These are phyloP conservation scores for Heteromurus nitidus DNA, from an alignment of 2,888 invertebrate genomes.

Conservation along the genomic window DNA sequence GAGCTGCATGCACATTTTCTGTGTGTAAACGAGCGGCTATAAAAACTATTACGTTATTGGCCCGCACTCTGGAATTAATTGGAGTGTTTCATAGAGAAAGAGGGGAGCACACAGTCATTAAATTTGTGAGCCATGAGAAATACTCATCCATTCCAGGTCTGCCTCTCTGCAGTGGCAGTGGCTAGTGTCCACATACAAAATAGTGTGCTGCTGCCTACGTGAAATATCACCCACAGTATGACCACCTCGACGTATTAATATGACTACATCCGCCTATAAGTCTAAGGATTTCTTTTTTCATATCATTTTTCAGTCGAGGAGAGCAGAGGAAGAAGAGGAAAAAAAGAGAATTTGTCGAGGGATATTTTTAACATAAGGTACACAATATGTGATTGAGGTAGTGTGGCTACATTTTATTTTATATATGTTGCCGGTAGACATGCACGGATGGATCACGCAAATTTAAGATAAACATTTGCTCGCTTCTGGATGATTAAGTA, in stretches of 20 bases:
- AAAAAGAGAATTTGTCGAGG: slow-evolving; percentile 37
- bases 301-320: too few relatives aligned
- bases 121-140: slow-evolving; percentile 37
- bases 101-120: slow-evolving; percentile 51
- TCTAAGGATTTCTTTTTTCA: too few relatives aligned
- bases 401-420: too few relatives aligned
- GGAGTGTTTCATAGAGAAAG: slow-evolving; percentile 42
- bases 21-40: slow-evolving; percentile 38
- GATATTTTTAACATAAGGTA: background rate
- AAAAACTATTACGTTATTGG: slow-evolving; percentile 51
- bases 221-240: too few relatives aligned
- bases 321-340: too few relatives aligned
- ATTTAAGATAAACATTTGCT: slow-evolving; percentile 65
- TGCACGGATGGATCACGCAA: slow-evolving; percentile 56
- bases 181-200: too few relatives aligned
- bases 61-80: slow-evolving; percentile 54
- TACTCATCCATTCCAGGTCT: slow-evolving; percentile 29
- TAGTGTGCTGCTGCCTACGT: too few relatives aligned
- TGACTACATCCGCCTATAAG: too few relatives aligned
- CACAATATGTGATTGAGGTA: too few relatives aligned
- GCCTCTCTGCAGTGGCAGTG: slow-evolving; percentile 12
- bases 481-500: slow-evolving; percentile 61
- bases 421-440: too few relatives aligned
- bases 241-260: slow-evolving; percentile 19
- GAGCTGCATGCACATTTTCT: background rate